Evolutionary conservation across 1,140 invertebrate species (phyloP).

Genomic region (Mactra quadrangularis): DNA sequence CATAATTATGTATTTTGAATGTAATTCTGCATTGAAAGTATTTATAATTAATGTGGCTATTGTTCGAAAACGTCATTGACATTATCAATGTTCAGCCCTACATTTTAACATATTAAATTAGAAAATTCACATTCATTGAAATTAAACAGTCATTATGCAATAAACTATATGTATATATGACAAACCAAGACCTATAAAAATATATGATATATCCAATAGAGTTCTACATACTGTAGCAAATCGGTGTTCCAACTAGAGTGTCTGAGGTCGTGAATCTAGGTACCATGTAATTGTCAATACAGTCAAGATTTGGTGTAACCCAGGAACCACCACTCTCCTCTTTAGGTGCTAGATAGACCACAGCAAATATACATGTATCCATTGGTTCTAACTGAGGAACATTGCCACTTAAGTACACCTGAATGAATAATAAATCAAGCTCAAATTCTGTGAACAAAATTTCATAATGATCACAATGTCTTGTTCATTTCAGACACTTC

Average conservation of each 20-base stretch:
- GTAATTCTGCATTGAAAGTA: neutral
- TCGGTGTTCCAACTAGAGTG: neutral
- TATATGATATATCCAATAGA: no score
- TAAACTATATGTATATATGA: no score
- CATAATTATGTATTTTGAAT: no score
- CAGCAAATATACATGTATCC: slow-evolving; percentile 19
- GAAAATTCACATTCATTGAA: neutral
- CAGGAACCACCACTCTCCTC: neutral
- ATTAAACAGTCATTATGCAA: no score
- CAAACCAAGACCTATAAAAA: no score
- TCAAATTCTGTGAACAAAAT: neutral
- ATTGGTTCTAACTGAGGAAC: neutral
- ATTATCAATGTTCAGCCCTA: neutral
- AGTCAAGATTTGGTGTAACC: no score
- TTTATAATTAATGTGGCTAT: neutral
- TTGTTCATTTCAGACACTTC: neutral
- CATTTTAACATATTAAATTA: neutral
- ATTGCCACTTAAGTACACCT: neutral
- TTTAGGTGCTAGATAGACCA: neutral
- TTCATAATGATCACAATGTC: neutral
- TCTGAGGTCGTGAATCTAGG: neutral
- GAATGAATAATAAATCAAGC: neutral
- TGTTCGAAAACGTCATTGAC: neutral
- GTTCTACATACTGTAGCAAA: neutral
- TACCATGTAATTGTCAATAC: no score